Base-by-base conservation (phyloP, 2,797 vertebrate genomes). In the Streptopelia turtur region DNA sequence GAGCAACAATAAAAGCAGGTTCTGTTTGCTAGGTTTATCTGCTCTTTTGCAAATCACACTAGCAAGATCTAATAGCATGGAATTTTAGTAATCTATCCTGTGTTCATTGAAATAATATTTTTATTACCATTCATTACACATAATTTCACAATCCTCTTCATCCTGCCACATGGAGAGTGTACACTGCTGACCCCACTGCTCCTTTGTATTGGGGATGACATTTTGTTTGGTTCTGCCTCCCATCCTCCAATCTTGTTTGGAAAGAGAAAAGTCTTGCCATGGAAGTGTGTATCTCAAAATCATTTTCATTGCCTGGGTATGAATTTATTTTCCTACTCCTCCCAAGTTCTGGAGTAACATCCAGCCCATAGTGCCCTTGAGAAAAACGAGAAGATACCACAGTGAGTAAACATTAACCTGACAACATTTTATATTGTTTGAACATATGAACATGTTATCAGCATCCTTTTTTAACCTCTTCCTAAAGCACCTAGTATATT, bases 1-100 rank as follows among this genome's bases (percentile, higher is more conserved):
- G 41, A 85, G 61, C n/a, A 91, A 66, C 55, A 96, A 89, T 83
- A 77, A 89, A 86, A 92, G 64, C 45, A 93, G 57, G 23, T 85
- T 90, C 66, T 75, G 16, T 89, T 93, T 71, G 47, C 53, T 80
- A 23, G 70, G 56, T 94, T 93, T 86, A 80, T 45, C n/a, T 57
- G 33, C 71, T 71, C 25, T 66, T 72, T 77, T 71, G 75, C 56
- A 87, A 89, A 66, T 45, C 55, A 89, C 30, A 18, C 8, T 16
- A 74, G 68, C 28, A 25, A 87, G 45, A 74, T 70, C 35, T 59
- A 84, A 63, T 11, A 52, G 39, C 63, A 74, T 37, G 33, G 41
- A 85, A 80, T 81, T 78, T 59, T 64, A 84, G n/a, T 69, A 52
- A 23, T 50, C 30, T 50, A 23, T 50, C 30, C 47, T 1, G 0